These are phyloP conservation scores for Plecturocebus donacophilus DNA, from an alignment of 2,113 vertebrate species.

Conservation along the genomic window DNA sequence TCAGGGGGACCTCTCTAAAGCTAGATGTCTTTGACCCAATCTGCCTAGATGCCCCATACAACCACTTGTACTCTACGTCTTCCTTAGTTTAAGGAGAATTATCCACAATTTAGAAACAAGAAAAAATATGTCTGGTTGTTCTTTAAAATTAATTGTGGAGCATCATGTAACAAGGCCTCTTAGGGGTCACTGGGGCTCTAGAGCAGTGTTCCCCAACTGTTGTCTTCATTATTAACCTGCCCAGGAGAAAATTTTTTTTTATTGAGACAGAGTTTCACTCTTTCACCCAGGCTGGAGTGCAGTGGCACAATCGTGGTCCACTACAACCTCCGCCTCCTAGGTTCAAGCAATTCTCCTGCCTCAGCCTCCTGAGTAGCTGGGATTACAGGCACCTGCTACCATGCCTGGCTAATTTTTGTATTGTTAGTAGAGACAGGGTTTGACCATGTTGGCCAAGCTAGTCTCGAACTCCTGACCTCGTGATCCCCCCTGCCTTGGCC, in stretches of 20 bases:
- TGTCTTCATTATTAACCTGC: neutral
- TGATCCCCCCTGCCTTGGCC: too few relatives aligned
- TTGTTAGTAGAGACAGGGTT: too few relatives aligned
- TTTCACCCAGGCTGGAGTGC: too few relatives aligned
- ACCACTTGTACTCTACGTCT: neutral
- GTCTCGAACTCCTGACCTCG: too few relatives aligned
- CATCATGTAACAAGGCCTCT: neutral
- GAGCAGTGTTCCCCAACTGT: neutral
- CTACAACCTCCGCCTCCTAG: too few relatives aligned
- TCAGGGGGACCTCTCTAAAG: neutral
- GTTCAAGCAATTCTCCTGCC: too few relatives aligned
- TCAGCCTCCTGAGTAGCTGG: too few relatives aligned
- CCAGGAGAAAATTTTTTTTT: neutral
- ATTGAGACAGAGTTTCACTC: too few relatives aligned
- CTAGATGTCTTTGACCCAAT: neutral
- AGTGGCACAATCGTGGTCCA: too few relatives aligned
- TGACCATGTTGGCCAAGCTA: too few relatives aligned
- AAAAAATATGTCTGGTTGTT: neutral
- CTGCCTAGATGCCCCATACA: neutral
- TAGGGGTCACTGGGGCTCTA: neutral
- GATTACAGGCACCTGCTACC: too few relatives aligned
- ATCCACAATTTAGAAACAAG: constrained; percentile 18
- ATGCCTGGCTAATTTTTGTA: too few relatives aligned
- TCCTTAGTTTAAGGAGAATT: constrained; percentile 14
- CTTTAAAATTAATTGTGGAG: neutral